These are phyloP conservation scores for Sisyra terminalis DNA, from an alignment of 2,888 invertebrate species.

Conservation along the genomic window DNA sequence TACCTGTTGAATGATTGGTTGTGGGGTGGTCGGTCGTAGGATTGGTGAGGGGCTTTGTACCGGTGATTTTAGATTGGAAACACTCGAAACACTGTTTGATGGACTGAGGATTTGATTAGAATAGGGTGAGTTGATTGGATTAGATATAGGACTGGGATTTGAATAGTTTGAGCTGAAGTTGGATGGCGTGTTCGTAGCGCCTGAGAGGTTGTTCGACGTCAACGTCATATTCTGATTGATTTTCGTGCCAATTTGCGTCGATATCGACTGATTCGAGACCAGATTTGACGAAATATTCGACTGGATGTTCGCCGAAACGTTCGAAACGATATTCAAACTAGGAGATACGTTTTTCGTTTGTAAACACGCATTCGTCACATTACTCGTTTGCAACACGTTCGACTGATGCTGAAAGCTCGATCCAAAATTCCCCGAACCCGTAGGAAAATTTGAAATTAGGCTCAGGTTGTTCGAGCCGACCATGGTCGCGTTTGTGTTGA, in stretches of 20 bases:
- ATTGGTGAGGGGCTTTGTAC: conserved; percentile 9
- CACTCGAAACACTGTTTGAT: conserved; percentile 9
- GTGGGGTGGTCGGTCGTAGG: conserved; percentile 26
- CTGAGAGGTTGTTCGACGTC: not conserved
- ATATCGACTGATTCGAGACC: not conserved
- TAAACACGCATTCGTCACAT: not conserved
- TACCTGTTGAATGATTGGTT: conserved; percentile 23
- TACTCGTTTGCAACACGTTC: not conserved
- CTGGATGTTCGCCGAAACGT: conserved; percentile 4
- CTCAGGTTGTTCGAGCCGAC: conserved; percentile 28
- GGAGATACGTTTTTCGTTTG: conserved; percentile 5
- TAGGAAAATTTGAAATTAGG: conserved; percentile 15
- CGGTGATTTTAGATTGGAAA: conserved; percentile 6
- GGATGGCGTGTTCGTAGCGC: conserved; percentile 18
- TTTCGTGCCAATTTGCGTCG: conserved; percentile 3
- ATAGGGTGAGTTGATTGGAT: conserved; percentile 13
- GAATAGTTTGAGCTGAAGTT: conserved; percentile 25
- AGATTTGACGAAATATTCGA: conserved; percentile 6
- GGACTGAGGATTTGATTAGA: conserved; percentile 11
- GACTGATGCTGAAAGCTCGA: conserved; percentile 4
- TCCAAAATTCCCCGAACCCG: conserved; percentile 1
- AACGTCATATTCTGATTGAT: not conserved
- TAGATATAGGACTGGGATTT: conserved; percentile 17
- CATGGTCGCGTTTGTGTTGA: conserved; percentile 28
- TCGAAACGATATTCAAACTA: conserved; percentile 4